Base-by-base conservation (phyloP, 1,140 invertebrate species). In the Sweltsa coloradensis region DNA sequence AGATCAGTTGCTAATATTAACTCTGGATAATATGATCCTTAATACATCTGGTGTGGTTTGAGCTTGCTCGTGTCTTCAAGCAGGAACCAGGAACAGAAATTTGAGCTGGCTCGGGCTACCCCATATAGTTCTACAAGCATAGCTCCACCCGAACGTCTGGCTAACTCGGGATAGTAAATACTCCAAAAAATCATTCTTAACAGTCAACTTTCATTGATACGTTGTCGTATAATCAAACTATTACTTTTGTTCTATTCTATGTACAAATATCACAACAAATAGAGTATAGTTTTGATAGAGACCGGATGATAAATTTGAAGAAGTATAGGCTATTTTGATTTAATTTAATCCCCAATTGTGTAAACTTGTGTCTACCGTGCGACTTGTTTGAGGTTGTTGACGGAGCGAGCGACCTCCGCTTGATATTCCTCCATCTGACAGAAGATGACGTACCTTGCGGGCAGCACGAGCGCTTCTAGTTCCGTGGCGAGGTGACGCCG, bases 401-500 rank as follows among this genome's bases (percentile, higher is more conserved):
- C 41, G 19, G 59, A 66, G 57, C 61, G 61, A 56, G 66, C 59
- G 21, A 61, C 67, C 61, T 80, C 78, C 63, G 75, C 72, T 72
- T 80, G 78, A 66, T 79, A 75, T 70, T 80, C 76, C 71, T 80
- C 78, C 74, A 79, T 78, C 73, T 80, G 78, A 70, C 76, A 80
- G 74, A 79, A 81, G 71, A 81, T 78, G 63, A 78, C 73, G 68
- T 74, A 92, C 89, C 90, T 91, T 61, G 90, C 88, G 52, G 89
- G 89, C 62, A 89, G 76, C 52, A 94, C 77, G 50, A 96, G 76
- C 34, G 84, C 79, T 63, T 94, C 89, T 49, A 94, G 75, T 72
- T 96, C 90, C 19, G 88, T 83, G 43, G 82, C 78, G 22, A 95
- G 74, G 69, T 96, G 91, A 58, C 90, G 72, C 57, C 90, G 72